Base-by-base conservation (phyloP, 2,888 invertebrate genomes). In the Meiosimyza platycephala region DNA sequence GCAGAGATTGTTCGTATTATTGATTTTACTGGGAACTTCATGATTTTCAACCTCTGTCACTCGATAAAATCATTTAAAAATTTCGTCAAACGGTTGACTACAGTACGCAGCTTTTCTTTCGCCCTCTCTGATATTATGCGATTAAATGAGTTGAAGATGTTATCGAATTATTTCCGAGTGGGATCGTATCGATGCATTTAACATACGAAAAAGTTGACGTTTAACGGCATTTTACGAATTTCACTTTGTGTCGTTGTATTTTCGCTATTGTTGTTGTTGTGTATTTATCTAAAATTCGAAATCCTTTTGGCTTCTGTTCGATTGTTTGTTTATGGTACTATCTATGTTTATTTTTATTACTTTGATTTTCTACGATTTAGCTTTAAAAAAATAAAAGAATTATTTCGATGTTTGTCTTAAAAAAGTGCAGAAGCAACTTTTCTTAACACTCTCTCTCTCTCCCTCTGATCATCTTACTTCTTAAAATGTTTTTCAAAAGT, bases 331-430 rank as follows among this genome's bases (percentile, higher is more conserved):
- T 16, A 18, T 28, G 28, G 28, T 28, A 16, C n/a, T 48, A 40
- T 33, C 28, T 62, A 13, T 75, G 69, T 73, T 73, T 75, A 75
- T 75, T 73, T 73, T 69, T 73, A 73, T 73, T 72, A 67, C 75
- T 75, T 69, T 69, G 62, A 72, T 75, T 75, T n/a, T 69, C 62
- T 50, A 64, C 68, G 71, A 40, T 68, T 66, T 69, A 52, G n/a
- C 52, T 68, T 64, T 71, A 71, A 74, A 72, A 71, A 67, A 57
- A 62, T 52, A 50, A 57, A 64, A 51, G 28, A 22, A 28, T 13
- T 51, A 50, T 33, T 9, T 51, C 16, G 18, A 11, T 51, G 13
- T 40, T 40, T 40, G 40, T 40, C 40, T 40, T 40, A 40, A 73
- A 73, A 73, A 73, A 71, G 66, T 73, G 64, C 57, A 55, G 18